Conservation (phyloP, 2,113 vertebrate genomes). For the Clarias macrocephalus region DNA sequence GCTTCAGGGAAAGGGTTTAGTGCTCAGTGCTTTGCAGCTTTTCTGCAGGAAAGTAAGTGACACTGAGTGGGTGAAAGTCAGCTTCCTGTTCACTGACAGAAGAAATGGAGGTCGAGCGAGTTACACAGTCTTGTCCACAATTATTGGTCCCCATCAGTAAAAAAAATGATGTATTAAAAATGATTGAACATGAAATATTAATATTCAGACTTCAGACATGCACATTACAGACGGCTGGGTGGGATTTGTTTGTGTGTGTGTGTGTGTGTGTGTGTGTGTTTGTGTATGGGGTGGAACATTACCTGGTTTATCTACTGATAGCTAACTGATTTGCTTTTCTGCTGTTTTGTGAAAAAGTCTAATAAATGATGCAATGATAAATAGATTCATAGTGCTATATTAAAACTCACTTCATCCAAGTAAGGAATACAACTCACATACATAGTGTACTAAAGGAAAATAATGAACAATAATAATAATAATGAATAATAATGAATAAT, state of each 20-base stretch:
- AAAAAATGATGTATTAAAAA: background rate
- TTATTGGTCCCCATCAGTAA: background rate
- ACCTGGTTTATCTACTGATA: background rate
- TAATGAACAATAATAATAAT: too few species aligned
- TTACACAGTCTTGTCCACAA: background rate
- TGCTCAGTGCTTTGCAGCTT: slow-evolving; percentile 4
- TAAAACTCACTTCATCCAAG: background rate
- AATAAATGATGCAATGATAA: background rate
- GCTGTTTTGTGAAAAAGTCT: background rate
- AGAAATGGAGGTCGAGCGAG: slow-evolving; percentile 1
- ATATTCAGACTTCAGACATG: background rate
- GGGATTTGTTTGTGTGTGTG: background rate
- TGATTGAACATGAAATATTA: background rate
- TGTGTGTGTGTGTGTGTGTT: background rate
- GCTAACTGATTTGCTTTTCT: background rate
- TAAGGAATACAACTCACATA: background rate
- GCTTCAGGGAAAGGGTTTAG: slow-evolving; percentile 18
- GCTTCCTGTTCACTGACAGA: slow-evolving; percentile 1
- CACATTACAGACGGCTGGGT: too few species aligned
- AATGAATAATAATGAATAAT: too few species aligned
- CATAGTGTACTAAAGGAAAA: background rate
- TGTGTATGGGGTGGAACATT: too few species aligned
- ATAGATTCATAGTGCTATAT: background rate
- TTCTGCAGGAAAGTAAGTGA: slow-evolving; percentile 24
- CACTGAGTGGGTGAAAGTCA: background rate